These are phyloP conservation scores for Uropsilus gracilis DNA, from an alignment of 2,113 vertebrate genomes.

Conservation along the genomic window DNA sequence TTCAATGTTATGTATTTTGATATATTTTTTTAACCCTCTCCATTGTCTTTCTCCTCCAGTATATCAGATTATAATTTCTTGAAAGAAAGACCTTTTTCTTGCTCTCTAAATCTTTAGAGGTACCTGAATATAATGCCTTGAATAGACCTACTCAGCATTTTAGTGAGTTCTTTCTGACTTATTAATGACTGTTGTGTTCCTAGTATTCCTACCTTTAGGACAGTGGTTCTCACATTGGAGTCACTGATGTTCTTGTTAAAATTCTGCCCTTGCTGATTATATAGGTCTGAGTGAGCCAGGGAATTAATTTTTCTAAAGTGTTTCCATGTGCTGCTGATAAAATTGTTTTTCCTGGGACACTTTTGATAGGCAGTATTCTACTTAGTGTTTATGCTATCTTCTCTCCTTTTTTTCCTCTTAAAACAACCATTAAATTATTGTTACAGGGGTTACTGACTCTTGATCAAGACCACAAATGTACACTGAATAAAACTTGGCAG, in stretches of 20 bases:
- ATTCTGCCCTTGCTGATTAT: not conserved
- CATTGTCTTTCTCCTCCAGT: not conserved
- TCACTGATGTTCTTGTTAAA: not conserved
- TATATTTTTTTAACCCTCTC: not conserved
- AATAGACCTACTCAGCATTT: not conserved
- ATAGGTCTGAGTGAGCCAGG: not conserved
- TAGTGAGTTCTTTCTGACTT: not conserved
- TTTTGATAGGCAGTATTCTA: not conserved
- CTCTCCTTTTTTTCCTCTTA: not conserved
- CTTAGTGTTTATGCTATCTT: not conserved
- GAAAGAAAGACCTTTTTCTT: not conserved
- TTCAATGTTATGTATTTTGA: not conserved
- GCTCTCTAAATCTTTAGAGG: not conserved
- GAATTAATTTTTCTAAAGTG: not conserved
- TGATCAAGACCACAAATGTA: conserved; percentile 5
- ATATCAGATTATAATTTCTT: conserved; percentile 8
- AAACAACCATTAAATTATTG: not conserved
- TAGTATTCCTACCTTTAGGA: not conserved
- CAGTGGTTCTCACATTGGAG: not conserved
- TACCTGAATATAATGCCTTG: not conserved
- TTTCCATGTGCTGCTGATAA: not conserved
- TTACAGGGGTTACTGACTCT: conserved; percentile 10
- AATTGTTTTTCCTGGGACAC: not conserved
- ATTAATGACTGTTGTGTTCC: not conserved
- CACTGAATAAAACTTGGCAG: conserved; percentile 15